phyloP scores from a whole-genome alignment of 1,140 invertebrate species.

The Drosophila micromelanica region DNA sequence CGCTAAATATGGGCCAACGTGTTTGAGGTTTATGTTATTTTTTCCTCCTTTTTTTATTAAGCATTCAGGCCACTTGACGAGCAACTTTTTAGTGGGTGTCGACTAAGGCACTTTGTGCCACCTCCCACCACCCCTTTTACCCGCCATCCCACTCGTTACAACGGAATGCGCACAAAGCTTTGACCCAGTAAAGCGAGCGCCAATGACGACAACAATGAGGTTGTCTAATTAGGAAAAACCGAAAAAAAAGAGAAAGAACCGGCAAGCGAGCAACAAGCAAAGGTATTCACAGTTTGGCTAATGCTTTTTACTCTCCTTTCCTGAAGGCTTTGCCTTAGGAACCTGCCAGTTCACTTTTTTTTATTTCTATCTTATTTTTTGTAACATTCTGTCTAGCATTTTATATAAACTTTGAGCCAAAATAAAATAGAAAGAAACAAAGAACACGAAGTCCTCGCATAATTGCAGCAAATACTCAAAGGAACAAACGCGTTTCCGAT shows the following conservation, averaged over 20 bases:
- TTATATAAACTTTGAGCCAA: slow-evolving; percentile 71
- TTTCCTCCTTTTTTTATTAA: slow-evolving; percentile 12
- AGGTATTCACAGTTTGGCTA: slow-evolving; percentile 64
- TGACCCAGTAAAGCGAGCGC: slow-evolving; percentile 51
- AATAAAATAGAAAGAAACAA: slow-evolving; percentile 34
- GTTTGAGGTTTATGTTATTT: slow-evolving; percentile 63
- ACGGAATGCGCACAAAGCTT: slow-evolving; percentile 56
- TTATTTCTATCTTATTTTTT: neutral
- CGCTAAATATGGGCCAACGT: slow-evolving; percentile 73
- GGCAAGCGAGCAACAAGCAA: slow-evolving; percentile 65
- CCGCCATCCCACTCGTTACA: slow-evolving; percentile 23
- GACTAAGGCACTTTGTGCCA: slow-evolving; percentile 36
- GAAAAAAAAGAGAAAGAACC: slow-evolving; percentile 19
- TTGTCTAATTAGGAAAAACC: slow-evolving; percentile 71
- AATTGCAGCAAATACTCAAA: slow-evolving; percentile 25
- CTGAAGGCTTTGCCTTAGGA: slow-evolving; percentile 54
- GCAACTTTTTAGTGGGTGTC: slow-evolving; percentile 66
- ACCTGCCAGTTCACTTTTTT: slow-evolving; percentile 42
- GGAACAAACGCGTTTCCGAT: slow-evolving; percentile 23
- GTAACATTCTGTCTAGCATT: slow-evolving; percentile 55
- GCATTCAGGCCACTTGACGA: slow-evolving; percentile 56
- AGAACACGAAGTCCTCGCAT: slow-evolving; percentile 13
- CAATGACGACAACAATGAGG: slow-evolving; percentile 57
- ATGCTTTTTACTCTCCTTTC: slow-evolving; percentile 2
- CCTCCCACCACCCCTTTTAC: slow-evolving; percentile 5